Conservation (phyloP, 2,888 invertebrate species). For the Colostygia pectinataria region DNA sequence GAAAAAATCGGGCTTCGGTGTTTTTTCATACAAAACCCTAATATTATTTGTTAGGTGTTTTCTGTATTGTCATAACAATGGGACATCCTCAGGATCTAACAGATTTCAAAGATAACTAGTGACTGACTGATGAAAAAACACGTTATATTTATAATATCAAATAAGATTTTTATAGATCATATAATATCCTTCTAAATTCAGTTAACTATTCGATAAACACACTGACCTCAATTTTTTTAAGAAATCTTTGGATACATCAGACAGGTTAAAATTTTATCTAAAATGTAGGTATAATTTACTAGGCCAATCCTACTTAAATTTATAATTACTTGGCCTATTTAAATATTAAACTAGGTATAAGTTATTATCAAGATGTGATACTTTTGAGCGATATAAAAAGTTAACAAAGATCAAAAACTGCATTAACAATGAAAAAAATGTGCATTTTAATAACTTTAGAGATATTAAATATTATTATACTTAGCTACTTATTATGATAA, state of each 20-base stretch:
- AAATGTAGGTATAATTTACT: constrained; percentile 30
- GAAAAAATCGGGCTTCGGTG: too few relatives aligned
- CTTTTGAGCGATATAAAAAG: constrained; percentile 28
- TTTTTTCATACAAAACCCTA: too few relatives aligned
- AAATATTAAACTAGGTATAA: constrained; percentile 24
- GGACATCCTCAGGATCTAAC: too few relatives aligned
- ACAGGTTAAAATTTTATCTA: constrained; percentile 28
- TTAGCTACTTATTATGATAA: constrained; percentile 17
- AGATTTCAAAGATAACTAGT: too few relatives aligned
- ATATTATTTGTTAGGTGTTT: too few relatives aligned
- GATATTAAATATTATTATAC: constrained; percentile 18
- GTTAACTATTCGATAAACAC: constrained; percentile 30
- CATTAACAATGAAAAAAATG: constrained; percentile 27
- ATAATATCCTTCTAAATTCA: constrained; percentile 16
- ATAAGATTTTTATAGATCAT: constrained; percentile 17
- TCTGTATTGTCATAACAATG: too few relatives aligned
- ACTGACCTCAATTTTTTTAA: constrained; percentile 35
- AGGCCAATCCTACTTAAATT: constrained; percentile 33
- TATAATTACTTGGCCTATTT: constrained; percentile 26
- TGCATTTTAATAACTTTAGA: constrained; percentile 23
- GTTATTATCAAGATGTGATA: constrained; percentile 28
- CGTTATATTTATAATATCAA: constrained; percentile 16
- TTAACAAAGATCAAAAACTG: constrained; percentile 26
- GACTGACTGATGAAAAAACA: constrained; percentile 24
- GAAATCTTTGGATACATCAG: constrained; percentile 37